Evolutionary conservation across 1,140 invertebrate species (phyloP).

Genomic region (Drosophila baimaii): DNA sequence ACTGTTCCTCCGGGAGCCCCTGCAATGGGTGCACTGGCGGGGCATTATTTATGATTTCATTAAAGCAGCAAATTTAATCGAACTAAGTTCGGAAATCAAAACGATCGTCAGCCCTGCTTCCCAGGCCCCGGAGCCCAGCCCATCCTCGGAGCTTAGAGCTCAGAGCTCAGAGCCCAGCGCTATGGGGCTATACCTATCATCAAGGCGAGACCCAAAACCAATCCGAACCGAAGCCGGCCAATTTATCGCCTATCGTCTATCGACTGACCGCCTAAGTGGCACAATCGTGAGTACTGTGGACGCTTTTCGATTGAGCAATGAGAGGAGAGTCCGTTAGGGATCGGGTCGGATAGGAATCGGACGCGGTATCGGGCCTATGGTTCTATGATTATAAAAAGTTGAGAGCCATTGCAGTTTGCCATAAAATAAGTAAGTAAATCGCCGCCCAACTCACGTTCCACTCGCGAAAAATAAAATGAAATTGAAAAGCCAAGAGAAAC

Average conservation of each 20-base stretch:
- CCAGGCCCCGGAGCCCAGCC: constrained; percentile 44
- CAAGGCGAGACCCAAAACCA: constrained; percentile 32
- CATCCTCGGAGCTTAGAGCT: constrained; percentile 20
- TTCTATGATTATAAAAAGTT: constrained; percentile 59
- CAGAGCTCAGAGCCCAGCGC: no score
- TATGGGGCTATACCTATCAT: constrained; percentile 31
- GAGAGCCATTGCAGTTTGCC: constrained; percentile 51
- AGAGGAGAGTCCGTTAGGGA: constrained; percentile 6
- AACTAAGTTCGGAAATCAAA: constrained; percentile 60
- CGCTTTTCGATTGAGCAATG: constrained; percentile 81
- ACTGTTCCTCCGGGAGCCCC: constrained; percentile 1
- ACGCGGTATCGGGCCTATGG: constrained; percentile 4
- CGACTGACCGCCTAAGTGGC: constrained; percentile 73
- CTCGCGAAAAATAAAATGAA: constrained; percentile 62
- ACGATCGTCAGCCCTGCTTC: constrained; percentile 48
- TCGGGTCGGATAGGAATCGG: constrained; percentile 1
- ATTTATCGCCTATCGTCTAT: constrained; percentile 62
- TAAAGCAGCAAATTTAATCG: constrained; percentile 80
- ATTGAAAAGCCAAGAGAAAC: constrained; percentile 58
- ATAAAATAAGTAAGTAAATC: constrained; percentile 79
- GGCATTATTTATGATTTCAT: constrained; percentile 80
- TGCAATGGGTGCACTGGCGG: constrained; percentile 49
- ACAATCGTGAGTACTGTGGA: constrained; percentile 75
- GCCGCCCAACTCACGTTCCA: constrained; percentile 77
- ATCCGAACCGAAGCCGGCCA: constrained; percentile 36